A percentile compares a stretch with the other conserved stretches of the same genome.
Evolutionary conservation across 2,113 vertebrate species (phyloP).

Genomic region (Thomomys bottae): DNA sequence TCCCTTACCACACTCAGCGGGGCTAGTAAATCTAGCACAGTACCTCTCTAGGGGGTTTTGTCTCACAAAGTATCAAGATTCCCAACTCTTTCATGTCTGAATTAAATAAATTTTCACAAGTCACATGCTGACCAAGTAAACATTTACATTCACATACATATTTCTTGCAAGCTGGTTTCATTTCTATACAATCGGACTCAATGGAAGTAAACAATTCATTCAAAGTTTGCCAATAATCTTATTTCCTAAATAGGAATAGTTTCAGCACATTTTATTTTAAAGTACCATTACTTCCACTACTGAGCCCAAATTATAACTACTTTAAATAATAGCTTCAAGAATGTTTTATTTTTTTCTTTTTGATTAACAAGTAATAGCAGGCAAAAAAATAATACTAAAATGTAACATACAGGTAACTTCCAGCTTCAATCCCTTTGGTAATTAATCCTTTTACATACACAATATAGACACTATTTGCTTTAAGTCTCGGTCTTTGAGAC

Average conservation of each 20-base stretch:
- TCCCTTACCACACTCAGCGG: background rate
- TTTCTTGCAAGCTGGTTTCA: background rate
- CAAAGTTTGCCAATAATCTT: background rate
- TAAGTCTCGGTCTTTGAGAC: background rate
- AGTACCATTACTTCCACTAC: background rate
- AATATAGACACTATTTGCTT: conserved; percentile 12
- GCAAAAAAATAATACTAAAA: background rate
- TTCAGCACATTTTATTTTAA: background rate
- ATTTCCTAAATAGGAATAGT: conserved; percentile 29
- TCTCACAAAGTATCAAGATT: background rate
- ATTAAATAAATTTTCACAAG: conserved; percentile 6
- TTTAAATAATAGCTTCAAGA: conserved; percentile 1
- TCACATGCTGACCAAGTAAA: background rate
- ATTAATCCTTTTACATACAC: conserved; percentile 1
- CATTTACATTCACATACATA: background rate
- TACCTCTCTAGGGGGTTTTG: background rate
- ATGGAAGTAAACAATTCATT: conserved; percentile 13
- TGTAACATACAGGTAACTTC: background rate
- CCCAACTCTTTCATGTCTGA: background rate
- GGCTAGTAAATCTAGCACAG: background rate
- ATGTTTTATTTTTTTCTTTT: conserved; percentile 4
- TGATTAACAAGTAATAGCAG: conserved; percentile 12
- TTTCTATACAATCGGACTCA: background rate
- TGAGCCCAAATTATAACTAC: background rate
- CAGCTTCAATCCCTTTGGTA: background rate